Percentiles rank a stretch among this genome's conserved stretches.
phyloP scores from a whole-genome alignment of 2,888 invertebrate species.

The Dolomedes plantarius region DNA sequence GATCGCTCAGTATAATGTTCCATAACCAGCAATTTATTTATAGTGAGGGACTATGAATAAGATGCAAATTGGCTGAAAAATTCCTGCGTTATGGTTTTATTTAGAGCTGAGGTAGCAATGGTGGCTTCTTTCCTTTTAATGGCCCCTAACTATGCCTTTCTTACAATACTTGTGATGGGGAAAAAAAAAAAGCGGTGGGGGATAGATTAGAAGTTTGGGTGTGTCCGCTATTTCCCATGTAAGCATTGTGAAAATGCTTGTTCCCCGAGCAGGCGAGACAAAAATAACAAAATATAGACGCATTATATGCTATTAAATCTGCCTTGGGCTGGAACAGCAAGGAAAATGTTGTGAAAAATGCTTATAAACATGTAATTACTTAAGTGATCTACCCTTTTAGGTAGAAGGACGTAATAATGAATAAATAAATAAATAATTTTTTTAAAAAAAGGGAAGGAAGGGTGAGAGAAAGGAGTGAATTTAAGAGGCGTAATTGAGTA shows the following conservation, averaged over 20 bases:
- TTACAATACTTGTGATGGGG: too few relatives aligned
- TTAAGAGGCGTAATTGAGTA: slow-evolving; percentile 4
- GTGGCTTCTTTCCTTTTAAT: not conserved
- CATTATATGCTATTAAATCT: too few relatives aligned
- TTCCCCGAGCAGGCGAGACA: not conserved
- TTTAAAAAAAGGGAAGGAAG: not conserved
- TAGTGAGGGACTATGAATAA: too few relatives aligned
- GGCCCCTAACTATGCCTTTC: not conserved
- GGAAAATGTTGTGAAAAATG: not conserved
- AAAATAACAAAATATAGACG: not conserved
- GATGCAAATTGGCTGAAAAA: too few relatives aligned
- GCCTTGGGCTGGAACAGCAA: too few relatives aligned
- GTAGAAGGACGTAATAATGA: not conserved
- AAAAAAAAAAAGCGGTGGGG: not conserved
- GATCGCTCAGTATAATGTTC: too few relatives aligned
- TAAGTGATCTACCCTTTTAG: not conserved
- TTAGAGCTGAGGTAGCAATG: too few relatives aligned
- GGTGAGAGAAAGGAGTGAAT: not conserved
- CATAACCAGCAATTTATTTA: too few relatives aligned
- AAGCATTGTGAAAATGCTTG: not conserved
- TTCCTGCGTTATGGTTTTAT: too few relatives aligned
- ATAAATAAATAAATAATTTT: not conserved
- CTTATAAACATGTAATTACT: not conserved
- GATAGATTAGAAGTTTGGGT: not conserved
- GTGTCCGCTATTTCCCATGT: not conserved